A percentile compares a stretch with the other conserved stretches of the same genome.
phyloP scores from a whole-genome alignment of 1,140 invertebrate genomes.

The Drosophila nikananu region DNA sequence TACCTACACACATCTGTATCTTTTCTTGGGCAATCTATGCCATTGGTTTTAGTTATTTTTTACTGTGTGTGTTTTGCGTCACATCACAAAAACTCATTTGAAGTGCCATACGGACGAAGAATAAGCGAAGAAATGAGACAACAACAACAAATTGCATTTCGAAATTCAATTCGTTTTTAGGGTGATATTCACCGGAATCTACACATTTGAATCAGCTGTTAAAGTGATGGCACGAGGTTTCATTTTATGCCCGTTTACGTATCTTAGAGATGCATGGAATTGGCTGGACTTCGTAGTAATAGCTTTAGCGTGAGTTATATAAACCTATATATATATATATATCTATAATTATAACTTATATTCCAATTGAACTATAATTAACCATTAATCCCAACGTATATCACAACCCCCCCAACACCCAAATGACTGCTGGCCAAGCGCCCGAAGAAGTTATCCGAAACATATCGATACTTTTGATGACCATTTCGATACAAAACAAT shows the following conservation, averaged over 20 bases:
- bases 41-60: conserved; percentile 42
- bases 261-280: conserved; percentile 99
- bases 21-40: conserved; percentile 24
- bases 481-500: not conserved
- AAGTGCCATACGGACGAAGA: conserved; percentile 39
- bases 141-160: conserved; percentile 80
- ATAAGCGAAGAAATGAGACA: conserved; percentile 41
- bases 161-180: conserved; percentile 88
- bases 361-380: conserved; percentile 35
- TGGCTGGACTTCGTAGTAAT: conserved; percentile 99
- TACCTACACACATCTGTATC: conserved; percentile 19
- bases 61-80: conserved; percentile 27
- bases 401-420: not conserved
- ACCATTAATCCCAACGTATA: conserved; percentile 14
- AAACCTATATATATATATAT: conserved; percentile 55
- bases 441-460: not conserved
- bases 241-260: conserved; percentile 99
- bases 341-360: conserved; percentile 23
- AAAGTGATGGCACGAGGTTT: conserved; percentile 99
- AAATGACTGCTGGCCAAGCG: not conserved
- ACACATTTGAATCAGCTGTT: conserved; percentile 99
- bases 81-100: conserved; percentile 21
- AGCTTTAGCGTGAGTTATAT: conserved; percentile 98
- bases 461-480: not conserved
- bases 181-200: conserved; percentile 99